Evolutionary conservation across 2,888 invertebrate genomes (phyloP).

Genomic region (Eupithecia inturbata): DNA sequence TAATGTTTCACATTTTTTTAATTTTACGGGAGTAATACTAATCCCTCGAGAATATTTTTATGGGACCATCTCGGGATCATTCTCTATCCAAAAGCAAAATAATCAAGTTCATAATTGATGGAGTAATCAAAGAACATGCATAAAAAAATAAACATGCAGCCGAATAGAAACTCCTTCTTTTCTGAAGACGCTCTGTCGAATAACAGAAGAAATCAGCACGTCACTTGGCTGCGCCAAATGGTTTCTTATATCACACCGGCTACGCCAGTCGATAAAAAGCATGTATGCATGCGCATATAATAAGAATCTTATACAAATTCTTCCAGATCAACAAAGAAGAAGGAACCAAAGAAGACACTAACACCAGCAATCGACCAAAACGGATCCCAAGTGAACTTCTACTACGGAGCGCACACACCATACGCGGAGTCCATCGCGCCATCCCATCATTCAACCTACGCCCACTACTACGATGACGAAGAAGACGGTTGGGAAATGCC

Average conservation of each 20-base stretch:
- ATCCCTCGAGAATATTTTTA: too few species aligned
- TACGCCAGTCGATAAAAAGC: not conserved
- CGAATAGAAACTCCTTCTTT: too few species aligned
- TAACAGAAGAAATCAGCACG: not conserved
- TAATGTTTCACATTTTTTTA: too few species aligned
- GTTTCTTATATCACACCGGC: not conserved
- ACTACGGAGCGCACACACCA: constrained; percentile 96
- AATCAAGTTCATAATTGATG: too few species aligned
- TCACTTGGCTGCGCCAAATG: constrained; percentile 10
- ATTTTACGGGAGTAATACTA: too few species aligned
- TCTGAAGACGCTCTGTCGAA: too few species aligned
- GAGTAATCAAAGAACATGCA: too few species aligned
- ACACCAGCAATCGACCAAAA: constrained; percentile 95
- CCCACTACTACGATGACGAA: constrained; percentile 97
- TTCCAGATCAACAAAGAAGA: constrained; percentile 90
- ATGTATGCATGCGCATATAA: not conserved
- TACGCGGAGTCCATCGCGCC: constrained; percentile 98
- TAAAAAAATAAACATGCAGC: too few species aligned
- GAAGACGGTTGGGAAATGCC: constrained; percentile 99
- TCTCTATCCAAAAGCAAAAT: too few species aligned
- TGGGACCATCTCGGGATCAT: too few species aligned
- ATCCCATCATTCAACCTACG: constrained; percentile 97
- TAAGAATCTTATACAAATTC: not conserved
- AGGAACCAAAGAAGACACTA: constrained; percentile 95
- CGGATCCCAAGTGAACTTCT: constrained; percentile 97